phyloP scores from a whole-genome alignment of 1,140 invertebrate genomes.

The Chelonus insularis region DNA sequence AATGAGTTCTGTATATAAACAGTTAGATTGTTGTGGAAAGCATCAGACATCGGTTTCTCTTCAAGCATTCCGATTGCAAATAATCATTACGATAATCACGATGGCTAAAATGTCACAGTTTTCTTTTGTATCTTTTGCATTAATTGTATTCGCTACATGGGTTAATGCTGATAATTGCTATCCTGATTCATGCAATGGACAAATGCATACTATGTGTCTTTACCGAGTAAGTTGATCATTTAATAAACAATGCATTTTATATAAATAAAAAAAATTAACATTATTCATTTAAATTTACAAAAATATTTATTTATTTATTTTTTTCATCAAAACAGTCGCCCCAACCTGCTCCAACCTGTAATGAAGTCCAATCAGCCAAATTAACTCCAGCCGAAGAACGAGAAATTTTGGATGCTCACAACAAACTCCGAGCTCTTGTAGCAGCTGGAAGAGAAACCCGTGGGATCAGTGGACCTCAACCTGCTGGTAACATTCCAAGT shows the following conservation, averaged over 20 bases:
- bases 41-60: not conserved
- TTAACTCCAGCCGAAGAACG: not conserved
- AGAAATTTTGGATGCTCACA: not conserved
- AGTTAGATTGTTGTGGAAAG: not conserved
- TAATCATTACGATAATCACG: not conserved
- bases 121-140: not conserved
- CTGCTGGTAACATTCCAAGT: not conserved
- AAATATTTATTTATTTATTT: not conserved
- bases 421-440: not conserved
- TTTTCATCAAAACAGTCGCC: not conserved
- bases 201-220: not conserved
- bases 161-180: not conserved
- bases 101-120: not conserved
- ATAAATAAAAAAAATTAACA: not conserved
- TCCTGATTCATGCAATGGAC: not conserved
- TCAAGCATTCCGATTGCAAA: not conserved
- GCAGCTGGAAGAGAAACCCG: not conserved
- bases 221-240: not conserved
- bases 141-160: not conserved
- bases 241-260: not conserved
- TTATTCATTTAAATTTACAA: not conserved
- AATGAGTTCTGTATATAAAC: not conserved
- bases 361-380: not conserved
- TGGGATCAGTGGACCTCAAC: slow-evolving; percentile 1
- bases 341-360: not conserved